These are phyloP conservation scores for Callosobruchus maculatus DNA, from an alignment of 2,888 invertebrate species.

Conservation along the genomic window DNA sequence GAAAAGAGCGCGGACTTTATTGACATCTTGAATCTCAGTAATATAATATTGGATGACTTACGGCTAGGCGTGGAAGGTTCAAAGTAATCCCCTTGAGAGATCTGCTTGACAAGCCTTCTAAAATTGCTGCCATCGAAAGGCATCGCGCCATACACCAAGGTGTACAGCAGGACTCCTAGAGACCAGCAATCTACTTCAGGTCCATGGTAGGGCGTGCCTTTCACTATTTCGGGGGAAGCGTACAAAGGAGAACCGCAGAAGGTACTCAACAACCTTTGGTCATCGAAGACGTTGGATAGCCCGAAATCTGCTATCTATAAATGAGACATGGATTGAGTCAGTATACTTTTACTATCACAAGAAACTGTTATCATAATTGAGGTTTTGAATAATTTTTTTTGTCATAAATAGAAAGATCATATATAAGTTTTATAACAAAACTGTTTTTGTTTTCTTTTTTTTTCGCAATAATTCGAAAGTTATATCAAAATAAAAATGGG, in stretches of 20 bases:
- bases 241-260: constrained; percentile 96
- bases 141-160: constrained; percentile 98
- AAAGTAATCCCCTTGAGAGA: constrained; percentile 95
- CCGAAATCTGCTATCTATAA: constrained; percentile 96
- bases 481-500: no score
- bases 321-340: neutral
- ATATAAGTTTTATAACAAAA: no score
- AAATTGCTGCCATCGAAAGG: constrained; percentile 99
- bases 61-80: constrained; percentile 93
- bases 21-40: no score
- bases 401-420: no score
- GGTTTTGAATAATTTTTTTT: no score
- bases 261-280: constrained; percentile 79
- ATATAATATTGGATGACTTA: constrained; percentile 48
- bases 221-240: constrained; percentile 96
- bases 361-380: no score
- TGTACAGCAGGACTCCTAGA: constrained; percentile 93
- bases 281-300: constrained; percentile 93
- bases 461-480: no score
- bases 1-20: no score
- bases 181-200: constrained; percentile 97
- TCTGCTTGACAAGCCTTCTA: constrained; percentile 92
- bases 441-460: no score
- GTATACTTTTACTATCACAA: no score
- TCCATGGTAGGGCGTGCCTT: constrained; percentile 93